These are phyloP conservation scores for Spea bombifrons DNA, from an alignment of 2,113 vertebrate genomes.

Conservation along the genomic window DNA sequence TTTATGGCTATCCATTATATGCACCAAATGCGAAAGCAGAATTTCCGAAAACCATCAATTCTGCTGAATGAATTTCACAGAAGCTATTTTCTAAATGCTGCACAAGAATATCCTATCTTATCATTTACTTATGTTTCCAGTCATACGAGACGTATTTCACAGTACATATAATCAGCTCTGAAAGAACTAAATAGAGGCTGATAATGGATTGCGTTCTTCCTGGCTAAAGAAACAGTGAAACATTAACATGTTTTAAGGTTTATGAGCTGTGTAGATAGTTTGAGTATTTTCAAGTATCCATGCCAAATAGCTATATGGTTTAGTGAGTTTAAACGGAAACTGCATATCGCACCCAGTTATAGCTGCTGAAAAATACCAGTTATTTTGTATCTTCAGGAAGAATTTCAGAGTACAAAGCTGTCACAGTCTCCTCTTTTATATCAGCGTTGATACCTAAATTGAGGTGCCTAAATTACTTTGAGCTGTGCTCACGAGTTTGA, in stretches of 20 bases:
- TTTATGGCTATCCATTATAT: too few species aligned
- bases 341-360: not conserved
- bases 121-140: not conserved
- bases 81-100: not conserved
- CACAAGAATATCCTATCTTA: not conserved
- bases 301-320: not conserved
- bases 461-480: constrained; percentile 1
- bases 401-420: not conserved
- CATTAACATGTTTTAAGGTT: not conserved
- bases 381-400: not conserved
- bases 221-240: not conserved
- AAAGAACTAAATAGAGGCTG: not conserved
- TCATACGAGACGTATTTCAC: constrained; percentile 6
- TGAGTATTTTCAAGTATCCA: constrained; percentile 4
- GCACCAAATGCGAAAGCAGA: too few species aligned
- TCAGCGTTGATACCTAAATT: constrained; percentile 1
- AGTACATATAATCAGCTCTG: constrained; percentile 12
- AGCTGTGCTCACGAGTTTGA: constrained; percentile 13
- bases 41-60: not conserved
- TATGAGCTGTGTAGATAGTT: not conserved
- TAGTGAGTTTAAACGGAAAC: not conserved
- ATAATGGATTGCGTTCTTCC: not conserved
- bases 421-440: not conserved
- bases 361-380: not conserved
- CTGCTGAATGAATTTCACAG: not conserved